phyloP scores from a whole-genome alignment of 2,113 vertebrate species.

The Microcebus lehilahytsara region DNA sequence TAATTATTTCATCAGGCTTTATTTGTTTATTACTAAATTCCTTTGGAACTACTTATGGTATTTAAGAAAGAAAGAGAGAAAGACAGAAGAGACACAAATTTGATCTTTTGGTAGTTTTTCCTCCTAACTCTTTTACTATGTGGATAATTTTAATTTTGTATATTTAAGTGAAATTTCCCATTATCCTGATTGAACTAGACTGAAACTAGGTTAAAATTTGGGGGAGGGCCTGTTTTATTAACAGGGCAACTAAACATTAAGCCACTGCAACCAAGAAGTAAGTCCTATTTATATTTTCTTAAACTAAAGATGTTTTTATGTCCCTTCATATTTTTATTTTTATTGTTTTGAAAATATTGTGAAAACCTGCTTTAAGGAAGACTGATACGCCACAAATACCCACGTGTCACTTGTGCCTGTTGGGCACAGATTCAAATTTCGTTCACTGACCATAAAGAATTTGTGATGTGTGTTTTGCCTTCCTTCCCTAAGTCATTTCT shows the following conservation, averaged over 20 bases:
- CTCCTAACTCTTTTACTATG: constrained; percentile 26
- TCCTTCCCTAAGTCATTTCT: not conserved
- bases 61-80: not conserved
- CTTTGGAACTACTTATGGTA: not conserved
- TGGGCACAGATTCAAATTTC: not conserved
- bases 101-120: not conserved
- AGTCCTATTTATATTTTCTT: constrained; percentile 24
- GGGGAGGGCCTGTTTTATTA: not conserved
- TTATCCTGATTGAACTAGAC: not conserved
- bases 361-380: not conserved
- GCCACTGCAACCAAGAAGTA: not conserved
- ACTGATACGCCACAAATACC: not conserved
- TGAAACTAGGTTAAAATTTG: not conserved
- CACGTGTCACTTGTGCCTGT: not conserved
- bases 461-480: not conserved
- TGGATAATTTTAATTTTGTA: constrained; percentile 10
- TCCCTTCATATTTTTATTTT: not conserved
- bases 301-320: not conserved
- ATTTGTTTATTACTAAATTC: not conserved
- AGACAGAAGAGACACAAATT: not conserved
- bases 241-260: not conserved
- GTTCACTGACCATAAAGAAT: not conserved
- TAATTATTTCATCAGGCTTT: not conserved
- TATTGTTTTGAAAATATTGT: not conserved
- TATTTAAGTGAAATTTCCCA: constrained; percentile 21